Base-by-base conservation (phyloP, 2,797 vertebrate genomes). In the Synanceia verrucosa region DNA sequence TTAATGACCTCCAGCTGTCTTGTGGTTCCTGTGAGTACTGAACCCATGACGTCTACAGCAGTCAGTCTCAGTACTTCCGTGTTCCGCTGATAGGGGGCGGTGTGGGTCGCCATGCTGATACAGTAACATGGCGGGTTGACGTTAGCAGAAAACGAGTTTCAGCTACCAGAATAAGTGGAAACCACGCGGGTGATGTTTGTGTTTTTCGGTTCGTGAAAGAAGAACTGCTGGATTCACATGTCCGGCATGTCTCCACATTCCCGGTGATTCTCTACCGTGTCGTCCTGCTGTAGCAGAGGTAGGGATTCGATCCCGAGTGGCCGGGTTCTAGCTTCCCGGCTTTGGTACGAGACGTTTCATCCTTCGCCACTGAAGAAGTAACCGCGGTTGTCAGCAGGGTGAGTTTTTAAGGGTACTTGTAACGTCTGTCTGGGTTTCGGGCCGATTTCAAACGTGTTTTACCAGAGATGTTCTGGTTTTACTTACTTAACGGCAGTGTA, bases 231-330 rank as follows among this genome's bases (percentile, higher is more conserved):
- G 12, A 0, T 9, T 3, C 1, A 2, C 1, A 1, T 14, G 1
- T 2, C 29, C 2, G n/a, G 2, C 2, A 0, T 4, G 21, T 29
- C 0, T 0, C 0, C 0, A 0, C 18, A 11, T 8, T 3, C 24
- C 6, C 23, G 3, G 9, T 8, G 36, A 29, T 3, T 7, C 0
- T 2, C 1, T 1, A 3, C 16, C 0, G 26, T 0, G 2, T n/a
- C 2, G 14, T 3, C 28, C 18, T 5, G 12, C 12, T 46, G 29
- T 7, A 14, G 84, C 18, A 2, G 41, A 53, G 50, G 51, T 63
- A 55, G 89, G 91, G 91, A 81, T 39, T 91, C 90, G 91, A 91
- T 86, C 88, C 48, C 56, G 44, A 19, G 66, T 16, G 70, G n/a
- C 9, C 46, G 0, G 72, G 9, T 9, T 34, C 18, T 3, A 18